Evolutionary conservation across 2,888 invertebrate species (phyloP), one percentile per base, ranked within the genome.

Genomic region (Andrena fulva): DNA sequence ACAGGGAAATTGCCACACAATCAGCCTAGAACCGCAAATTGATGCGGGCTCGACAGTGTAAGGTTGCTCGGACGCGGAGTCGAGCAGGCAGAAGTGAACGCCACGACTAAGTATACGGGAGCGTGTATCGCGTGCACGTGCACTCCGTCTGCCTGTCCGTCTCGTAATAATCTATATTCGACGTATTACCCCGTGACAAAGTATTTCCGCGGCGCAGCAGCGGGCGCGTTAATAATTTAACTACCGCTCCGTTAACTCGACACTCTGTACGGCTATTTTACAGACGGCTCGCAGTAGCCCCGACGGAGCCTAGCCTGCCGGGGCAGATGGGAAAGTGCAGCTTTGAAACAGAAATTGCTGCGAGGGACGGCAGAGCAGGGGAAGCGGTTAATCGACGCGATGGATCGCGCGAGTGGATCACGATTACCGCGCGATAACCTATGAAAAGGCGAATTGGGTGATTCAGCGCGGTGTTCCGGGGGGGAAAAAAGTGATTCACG

Each of bases 81-180:
- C 31, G 56, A 80, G 71, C 77, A 66, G 70, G 63, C 78, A 63
- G 68, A 77, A 72, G 72, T 50, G 72, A 77, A 52, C 59, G 64
- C 60, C 69, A 59, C 42, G 42, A 42, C 52, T 67, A n/a, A n/a
- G n/a, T n/a, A 66, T 67, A 60, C 10, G 27, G 42, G 10, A 6
- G 5, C 16, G 48, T 31, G 24, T n/a, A 8, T 12, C 42, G 42
- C 27, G 59, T 48, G 29, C 24, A 59, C 54, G 48, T 16, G 10
- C 35, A 35, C 42, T 20, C 29, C 42, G 42, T 42, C 42, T 42
- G 42, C 5, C 42, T 42, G 27, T 20, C 20, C 29, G 48, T n/a
- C 52, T 24, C 20, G 42, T 20, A 56, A 66, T 59, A 66, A 42
- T 74, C 56, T 59, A 74, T 59, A 74, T 54, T 56, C 73, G 31